Conservation (phyloP, 2,113 vertebrate species). For the Arothron firmamentum region DNA sequence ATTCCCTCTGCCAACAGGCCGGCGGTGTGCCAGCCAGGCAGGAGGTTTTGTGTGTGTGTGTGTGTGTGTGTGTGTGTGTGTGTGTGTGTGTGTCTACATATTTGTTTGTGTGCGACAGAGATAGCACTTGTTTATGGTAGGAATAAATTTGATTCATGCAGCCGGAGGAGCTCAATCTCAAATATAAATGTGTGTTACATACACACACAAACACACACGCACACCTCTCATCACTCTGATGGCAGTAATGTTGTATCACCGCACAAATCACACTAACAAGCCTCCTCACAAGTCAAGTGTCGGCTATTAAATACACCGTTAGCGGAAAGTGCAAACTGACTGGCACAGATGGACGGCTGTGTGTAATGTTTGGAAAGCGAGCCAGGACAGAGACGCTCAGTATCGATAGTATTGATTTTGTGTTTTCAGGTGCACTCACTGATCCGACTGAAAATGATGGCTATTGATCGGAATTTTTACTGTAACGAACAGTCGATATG, state of each 20-base stretch:
- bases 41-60: constrained; percentile 15
- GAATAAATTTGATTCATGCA: constrained; percentile 38
- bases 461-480: constrained; percentile 32
- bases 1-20: constrained; percentile 75
- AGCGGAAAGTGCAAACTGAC: constrained; percentile 81
- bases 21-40: constrained; percentile 44
- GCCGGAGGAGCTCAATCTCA: constrained; percentile 34
- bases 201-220: neutral
- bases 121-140: constrained; percentile 30
- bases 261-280: constrained; percentile 85
- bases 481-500: constrained; percentile 3
- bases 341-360: constrained; percentile 81
- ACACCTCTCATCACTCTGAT: constrained; percentile 7
- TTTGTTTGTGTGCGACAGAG: constrained; percentile 19
- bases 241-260: constrained; percentile 78
- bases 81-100: constrained; percentile 4
- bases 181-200: constrained; percentile 28
- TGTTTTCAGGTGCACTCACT: constrained; percentile 62
- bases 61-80: constrained; percentile 9
- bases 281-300: constrained; percentile 75
- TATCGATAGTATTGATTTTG: constrained; percentile 79
- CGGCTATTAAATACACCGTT: constrained; percentile 75
- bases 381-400: constrained; percentile 67
- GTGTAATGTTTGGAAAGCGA: constrained; percentile 68
- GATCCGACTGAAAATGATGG: constrained; percentile 44